A percentile compares a stretch with the other conserved stretches of the same genome.
phyloP scores from a whole-genome alignment of 1,140 invertebrate genomes.

The Cyrtorhinus lividipennis region DNA sequence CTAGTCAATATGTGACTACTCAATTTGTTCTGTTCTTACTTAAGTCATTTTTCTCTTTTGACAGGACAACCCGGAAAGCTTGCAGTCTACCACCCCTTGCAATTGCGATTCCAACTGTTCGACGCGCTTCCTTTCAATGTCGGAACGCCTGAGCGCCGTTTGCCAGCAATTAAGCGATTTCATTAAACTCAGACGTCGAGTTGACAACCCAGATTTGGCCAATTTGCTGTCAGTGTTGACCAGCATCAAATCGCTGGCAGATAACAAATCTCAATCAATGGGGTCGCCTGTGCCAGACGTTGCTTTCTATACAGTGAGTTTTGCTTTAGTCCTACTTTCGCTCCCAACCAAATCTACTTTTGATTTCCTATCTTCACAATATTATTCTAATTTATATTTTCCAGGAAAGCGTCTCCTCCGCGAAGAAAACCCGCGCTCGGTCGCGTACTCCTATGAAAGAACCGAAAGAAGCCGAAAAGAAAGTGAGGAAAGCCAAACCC shows the following conservation, averaged over 20 bases:
- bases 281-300: not conserved
- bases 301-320: not conserved
- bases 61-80: not conserved
- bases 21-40: not conserved
- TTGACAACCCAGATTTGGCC: conserved; percentile 5
- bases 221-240: conserved; percentile 12
- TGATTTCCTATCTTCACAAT: no score
- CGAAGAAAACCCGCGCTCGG: not conserved
- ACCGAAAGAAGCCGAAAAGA: conserved; percentile 2
- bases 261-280: not conserved
- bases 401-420: not conserved
- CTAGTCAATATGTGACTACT: no score
- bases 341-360: not conserved
- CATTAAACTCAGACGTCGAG: conserved; percentile 11
- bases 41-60: no score
- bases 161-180: conserved; percentile 13
- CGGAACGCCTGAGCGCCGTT: conserved; percentile 5
- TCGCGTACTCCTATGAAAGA: conserved; percentile 14
- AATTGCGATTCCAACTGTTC: not conserved
- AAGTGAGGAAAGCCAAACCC: not conserved
- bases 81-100: not conserved
- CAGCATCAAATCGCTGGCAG: conserved; percentile 1
- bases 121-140: not conserved
- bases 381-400: no score
- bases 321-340: not conserved